phyloP scores from a whole-genome alignment of 2,797 vertebrate species.

The Rhinophrynus dorsalis region DNA sequence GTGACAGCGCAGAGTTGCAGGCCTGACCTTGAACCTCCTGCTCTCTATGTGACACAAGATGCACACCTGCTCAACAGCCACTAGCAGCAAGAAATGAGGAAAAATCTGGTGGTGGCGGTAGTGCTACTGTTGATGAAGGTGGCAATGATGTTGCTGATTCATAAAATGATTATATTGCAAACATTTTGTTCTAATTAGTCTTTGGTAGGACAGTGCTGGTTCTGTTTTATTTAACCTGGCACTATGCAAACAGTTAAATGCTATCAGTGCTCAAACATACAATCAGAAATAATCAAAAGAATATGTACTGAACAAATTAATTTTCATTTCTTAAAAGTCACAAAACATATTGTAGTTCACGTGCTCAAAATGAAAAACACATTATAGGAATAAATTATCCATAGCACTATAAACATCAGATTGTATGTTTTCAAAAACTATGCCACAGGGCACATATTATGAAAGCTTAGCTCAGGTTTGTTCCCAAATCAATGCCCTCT shows the following conservation, averaged over 20 bases:
- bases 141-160: too few species aligned
- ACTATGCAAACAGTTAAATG: neutral
- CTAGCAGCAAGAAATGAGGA: too few species aligned
- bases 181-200: too few species aligned
- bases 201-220: too few species aligned
- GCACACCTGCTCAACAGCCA: too few species aligned
- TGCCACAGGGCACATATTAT: conserved; percentile 45
- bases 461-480: conserved; percentile 49
- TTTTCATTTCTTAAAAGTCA: conserved; percentile 13
- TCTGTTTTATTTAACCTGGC: too few species aligned
- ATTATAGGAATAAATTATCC: conserved; percentile 39
- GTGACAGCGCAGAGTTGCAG: too few species aligned
- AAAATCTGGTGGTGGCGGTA: too few species aligned
- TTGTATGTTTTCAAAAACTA: conserved; percentile 40
- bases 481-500: conserved; percentile 46
- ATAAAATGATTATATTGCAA: too few species aligned
- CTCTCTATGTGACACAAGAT: too few species aligned
- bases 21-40: too few species aligned
- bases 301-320: conserved; percentile 27
- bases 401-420: conserved; percentile 40
- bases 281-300: conserved; percentile 21
- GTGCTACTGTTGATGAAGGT: too few species aligned
- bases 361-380: conserved; percentile 30
- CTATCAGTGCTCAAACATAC: conserved; percentile 1
- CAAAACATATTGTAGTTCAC: conserved; percentile 19